These are phyloP conservation scores for Sabatieria punctata DNA, from an alignment of 2,888 invertebrate genomes.

Conservation along the genomic window DNA sequence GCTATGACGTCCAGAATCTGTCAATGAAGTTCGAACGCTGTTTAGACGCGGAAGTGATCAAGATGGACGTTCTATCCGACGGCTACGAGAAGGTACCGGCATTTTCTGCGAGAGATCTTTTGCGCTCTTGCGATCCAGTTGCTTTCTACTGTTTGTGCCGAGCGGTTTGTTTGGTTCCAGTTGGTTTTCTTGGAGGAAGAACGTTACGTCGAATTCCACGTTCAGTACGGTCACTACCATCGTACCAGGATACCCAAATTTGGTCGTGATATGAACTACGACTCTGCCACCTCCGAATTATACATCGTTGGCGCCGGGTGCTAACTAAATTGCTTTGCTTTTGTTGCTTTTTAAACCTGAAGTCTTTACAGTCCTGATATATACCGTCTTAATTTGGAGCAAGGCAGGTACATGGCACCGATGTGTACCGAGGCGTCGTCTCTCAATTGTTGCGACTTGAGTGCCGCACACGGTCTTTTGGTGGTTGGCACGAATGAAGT, in stretches of 20 bases:
- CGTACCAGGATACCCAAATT: slow-evolving; percentile 78
- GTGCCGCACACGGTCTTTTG: slow-evolving; percentile 69
- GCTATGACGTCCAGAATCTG: slow-evolving; percentile 85
- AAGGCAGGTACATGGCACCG: slow-evolving; percentile 79
- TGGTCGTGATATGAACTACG: slow-evolving; percentile 81
- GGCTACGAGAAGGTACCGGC: slow-evolving; percentile 72
- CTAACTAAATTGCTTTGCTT: slow-evolving; percentile 15
- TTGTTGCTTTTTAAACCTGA: slow-evolving; percentile 1
- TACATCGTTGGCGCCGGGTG: slow-evolving; percentile 75
- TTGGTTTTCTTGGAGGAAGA: slow-evolving; percentile 72
- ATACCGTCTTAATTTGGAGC: slow-evolving; percentile 80
- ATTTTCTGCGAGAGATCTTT: not conserved
- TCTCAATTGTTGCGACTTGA: slow-evolving; percentile 65
- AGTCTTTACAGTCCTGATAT: slow-evolving; percentile 52
- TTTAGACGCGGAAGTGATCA: slow-evolving; percentile 87
- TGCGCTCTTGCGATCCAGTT: not conserved
- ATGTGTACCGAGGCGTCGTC: slow-evolving; percentile 45
- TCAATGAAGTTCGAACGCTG: slow-evolving; percentile 95
- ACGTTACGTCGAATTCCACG: slow-evolving; percentile 85
- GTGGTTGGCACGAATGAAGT: slow-evolving; percentile 63
- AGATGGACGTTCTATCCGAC: slow-evolving; percentile 75
- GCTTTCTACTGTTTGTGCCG: not conserved
- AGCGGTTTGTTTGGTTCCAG: slow-evolving; percentile 41
- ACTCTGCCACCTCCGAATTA: slow-evolving; percentile 71
- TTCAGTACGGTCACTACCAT: slow-evolving; percentile 75